Percentiles rank a stretch among this genome's conserved stretches.
These are phyloP conservation scores for Gadopsis bispinosus DNA, from an alignment of 2,797 vertebrate genomes.

Conservation along the genomic window DNA sequence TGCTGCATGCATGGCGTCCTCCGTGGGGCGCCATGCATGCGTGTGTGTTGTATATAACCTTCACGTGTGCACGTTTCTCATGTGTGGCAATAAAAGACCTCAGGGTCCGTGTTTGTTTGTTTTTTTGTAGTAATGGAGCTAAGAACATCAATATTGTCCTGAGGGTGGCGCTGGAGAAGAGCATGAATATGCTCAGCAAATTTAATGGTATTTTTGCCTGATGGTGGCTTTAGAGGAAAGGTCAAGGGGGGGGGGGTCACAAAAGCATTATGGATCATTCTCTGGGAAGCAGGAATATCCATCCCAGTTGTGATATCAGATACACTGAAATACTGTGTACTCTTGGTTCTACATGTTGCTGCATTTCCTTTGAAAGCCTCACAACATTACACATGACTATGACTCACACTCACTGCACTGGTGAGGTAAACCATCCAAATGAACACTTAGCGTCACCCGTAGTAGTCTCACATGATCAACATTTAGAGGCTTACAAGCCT, in stretches of 20 bases:
- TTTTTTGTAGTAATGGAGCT: neutral
- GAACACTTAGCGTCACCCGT: neutral
- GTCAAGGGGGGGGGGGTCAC: neutral
- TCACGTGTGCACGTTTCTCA: too few relatives aligned
- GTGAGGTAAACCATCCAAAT: neutral
- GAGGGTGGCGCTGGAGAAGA: neutral
- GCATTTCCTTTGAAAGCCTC: neutral
- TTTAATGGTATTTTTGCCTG: neutral
- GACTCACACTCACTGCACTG: slow-evolving; percentile 23
- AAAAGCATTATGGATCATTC: neutral
- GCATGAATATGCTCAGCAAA: neutral
- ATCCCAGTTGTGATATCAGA: neutral
- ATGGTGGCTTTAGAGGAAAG: neutral
- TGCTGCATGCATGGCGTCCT: too few relatives aligned
- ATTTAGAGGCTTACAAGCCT: neutral
- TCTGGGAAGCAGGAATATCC: neutral
- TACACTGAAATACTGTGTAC: neutral
- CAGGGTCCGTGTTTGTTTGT: too few relatives aligned
- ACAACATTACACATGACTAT: slow-evolving; percentile 5
- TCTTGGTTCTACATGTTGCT: neutral
- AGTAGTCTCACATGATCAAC: neutral
- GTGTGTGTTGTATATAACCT: too few relatives aligned
- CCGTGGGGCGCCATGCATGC: too few relatives aligned
- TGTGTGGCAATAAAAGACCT: too few relatives aligned
- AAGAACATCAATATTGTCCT: neutral